Evolutionary conservation across 2,888 invertebrate species (phyloP).

Genomic region (Malthinus flaveolus): DNA sequence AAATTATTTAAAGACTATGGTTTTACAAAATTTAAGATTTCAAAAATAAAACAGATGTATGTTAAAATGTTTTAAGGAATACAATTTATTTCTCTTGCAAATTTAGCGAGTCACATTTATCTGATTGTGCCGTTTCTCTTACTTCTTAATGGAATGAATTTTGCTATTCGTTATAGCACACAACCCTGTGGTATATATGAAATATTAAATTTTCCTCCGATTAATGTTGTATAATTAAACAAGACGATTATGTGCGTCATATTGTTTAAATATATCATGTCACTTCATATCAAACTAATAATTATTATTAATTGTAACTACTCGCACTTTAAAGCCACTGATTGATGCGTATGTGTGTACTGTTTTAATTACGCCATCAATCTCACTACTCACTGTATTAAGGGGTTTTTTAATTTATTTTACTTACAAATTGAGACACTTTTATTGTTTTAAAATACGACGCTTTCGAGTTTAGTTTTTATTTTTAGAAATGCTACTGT

Average conservation of each 20-base stretch:
- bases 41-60: too few species aligned
- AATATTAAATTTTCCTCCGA: constrained; percentile 19
- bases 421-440: constrained; percentile 4
- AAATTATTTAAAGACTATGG: too few species aligned
- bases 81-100: background rate
- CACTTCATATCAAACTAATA: constrained; percentile 25
- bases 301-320: constrained; percentile 34
- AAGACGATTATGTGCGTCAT: constrained; percentile 25
- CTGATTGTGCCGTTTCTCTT: constrained; percentile 7
- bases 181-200: constrained; percentile 6
- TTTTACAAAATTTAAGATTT: too few species aligned
- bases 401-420: too few species aligned
- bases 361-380: constrained; percentile 16
- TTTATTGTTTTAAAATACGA: too few species aligned
- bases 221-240: constrained; percentile 32
- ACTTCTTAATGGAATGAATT: constrained; percentile 12
- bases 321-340: constrained; percentile 22
- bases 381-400: background rate
- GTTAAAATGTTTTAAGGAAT: too few species aligned
- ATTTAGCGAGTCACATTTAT: constrained; percentile 8
- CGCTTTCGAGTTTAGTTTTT: background rate
- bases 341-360: constrained; percentile 12
- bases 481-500: background rate
- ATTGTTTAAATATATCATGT: constrained; percentile 33
- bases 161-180: constrained; percentile 7